Evolutionary conservation across 2,113 vertebrate genomes (phyloP).

Genomic region (Lamprotornis superbus): DNA sequence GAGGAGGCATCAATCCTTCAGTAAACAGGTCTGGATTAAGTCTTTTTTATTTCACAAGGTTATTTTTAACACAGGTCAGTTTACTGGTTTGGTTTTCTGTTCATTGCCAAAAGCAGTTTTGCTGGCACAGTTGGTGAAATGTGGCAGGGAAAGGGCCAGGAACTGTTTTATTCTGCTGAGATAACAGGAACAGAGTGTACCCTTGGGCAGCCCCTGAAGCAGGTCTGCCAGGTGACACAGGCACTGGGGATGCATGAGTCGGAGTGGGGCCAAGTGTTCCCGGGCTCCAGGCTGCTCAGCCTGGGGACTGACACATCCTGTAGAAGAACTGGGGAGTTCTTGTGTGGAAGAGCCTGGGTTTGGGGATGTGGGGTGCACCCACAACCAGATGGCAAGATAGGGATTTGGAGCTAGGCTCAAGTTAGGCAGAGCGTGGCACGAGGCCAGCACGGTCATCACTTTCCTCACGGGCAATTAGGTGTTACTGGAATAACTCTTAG

Average conservation of each 20-base stretch:
- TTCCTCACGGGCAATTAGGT: not conserved
- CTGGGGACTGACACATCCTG: not conserved
- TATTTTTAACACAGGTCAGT: not conserved
- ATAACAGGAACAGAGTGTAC: not conserved
- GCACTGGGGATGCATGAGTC: not conserved
- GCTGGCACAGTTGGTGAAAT: not conserved
- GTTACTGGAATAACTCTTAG: not conserved
- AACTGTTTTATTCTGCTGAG: not conserved
- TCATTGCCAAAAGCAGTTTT: not conserved
- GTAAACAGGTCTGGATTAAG: not conserved
- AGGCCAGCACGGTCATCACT: not conserved
- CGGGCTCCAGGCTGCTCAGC: not conserved
- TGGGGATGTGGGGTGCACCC: not conserved
- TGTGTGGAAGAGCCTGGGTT: not conserved
- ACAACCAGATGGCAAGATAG: not conserved
- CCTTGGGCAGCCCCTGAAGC: not conserved
- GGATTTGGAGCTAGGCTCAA: not conserved
- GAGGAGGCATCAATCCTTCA: slow-evolving; percentile 11
- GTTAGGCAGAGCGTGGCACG: not conserved
- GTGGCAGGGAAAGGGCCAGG: not conserved
- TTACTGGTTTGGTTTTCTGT: not conserved
- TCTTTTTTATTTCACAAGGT: not conserved
- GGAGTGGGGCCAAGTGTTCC: rapidly evolving
- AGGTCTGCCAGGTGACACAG: not conserved
- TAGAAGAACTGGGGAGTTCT: not conserved